phyloP scores from a whole-genome alignment of 2,113 vertebrate species.

The Zapus hudsonius region DNA sequence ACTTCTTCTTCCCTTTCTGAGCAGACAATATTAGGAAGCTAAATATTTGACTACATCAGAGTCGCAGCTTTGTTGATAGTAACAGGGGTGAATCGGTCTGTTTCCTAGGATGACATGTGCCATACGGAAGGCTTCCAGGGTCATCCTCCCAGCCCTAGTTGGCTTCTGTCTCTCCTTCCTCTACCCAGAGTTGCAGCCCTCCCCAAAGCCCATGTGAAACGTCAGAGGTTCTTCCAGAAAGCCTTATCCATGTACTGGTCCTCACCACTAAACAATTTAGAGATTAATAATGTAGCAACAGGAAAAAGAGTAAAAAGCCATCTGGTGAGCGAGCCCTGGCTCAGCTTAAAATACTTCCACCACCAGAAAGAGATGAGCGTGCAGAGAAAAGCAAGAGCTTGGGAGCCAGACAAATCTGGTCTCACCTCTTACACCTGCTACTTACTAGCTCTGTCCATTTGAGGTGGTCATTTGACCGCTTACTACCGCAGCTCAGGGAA shows the following conservation, averaged over 20 bases:
- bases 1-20: not conserved
- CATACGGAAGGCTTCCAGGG: not conserved
- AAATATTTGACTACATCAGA: constrained; percentile 11
- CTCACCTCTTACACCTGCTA: not conserved
- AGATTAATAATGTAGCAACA: constrained; percentile 76
- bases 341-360: constrained; percentile 69
- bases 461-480: not conserved
- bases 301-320: constrained; percentile 74
- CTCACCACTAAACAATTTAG: constrained; percentile 65
- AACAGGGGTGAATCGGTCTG: not conserved
- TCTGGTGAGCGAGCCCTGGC: constrained; percentile 65
- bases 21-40: constrained; percentile 16
- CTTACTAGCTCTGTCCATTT: not conserved
- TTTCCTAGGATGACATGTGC: not conserved
- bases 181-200: not conserved
- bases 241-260: not conserved
- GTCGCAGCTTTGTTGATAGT: not conserved
- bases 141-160: not conserved
- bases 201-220: not conserved
- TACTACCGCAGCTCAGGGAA: not conserved
- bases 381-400: not conserved
- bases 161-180: not conserved
- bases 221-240: constrained; percentile 52
- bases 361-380: constrained; percentile 26
- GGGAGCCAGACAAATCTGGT: not conserved